phyloP scores from a whole-genome alignment of 2,888 invertebrate species.

The Megalurothrips usitatus region DNA sequence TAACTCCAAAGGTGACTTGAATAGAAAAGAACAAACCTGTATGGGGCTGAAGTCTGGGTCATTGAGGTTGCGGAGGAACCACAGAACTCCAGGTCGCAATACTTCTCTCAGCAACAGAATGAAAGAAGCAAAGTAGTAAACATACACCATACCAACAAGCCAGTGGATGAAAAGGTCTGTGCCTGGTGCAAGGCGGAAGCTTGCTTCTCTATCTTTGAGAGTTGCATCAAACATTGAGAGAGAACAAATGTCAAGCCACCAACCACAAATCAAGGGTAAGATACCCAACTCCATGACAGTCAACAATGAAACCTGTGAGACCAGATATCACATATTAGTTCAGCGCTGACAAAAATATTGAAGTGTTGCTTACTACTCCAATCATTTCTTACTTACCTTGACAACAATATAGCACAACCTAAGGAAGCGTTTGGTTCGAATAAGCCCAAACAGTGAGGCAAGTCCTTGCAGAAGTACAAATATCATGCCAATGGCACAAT shows the following conservation, averaged over 20 bases:
- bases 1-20: constrained; percentile 1
- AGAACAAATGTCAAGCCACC: constrained; percentile 99
- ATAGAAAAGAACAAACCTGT: constrained; percentile 57
- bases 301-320: constrained; percentile 74
- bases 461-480: constrained; percentile 80
- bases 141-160: constrained; percentile 98
- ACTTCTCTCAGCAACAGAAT: constrained; percentile 89
- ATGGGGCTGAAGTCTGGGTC: constrained; percentile 99
- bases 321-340: neutral
- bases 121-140: constrained; percentile 98
- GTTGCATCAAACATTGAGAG: constrained; percentile 87
- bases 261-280: constrained; percentile 93
- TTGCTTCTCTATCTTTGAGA: constrained; percentile 78
- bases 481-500: constrained; percentile 77
- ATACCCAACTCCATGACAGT: constrained; percentile 97
- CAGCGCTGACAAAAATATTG: neutral
- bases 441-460: constrained; percentile 73
- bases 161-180: constrained; percentile 98
- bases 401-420: constrained; percentile 90
- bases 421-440: constrained; percentile 75
- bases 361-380: constrained; percentile 41
- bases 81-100: constrained; percentile 91
- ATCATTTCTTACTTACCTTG: constrained; percentile 45
- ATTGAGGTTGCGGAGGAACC: constrained; percentile 96
- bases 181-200: constrained; percentile 86